phyloP scores from a whole-genome alignment of 2,113 vertebrate genomes.

The Phalacrocorax brasilianus region DNA sequence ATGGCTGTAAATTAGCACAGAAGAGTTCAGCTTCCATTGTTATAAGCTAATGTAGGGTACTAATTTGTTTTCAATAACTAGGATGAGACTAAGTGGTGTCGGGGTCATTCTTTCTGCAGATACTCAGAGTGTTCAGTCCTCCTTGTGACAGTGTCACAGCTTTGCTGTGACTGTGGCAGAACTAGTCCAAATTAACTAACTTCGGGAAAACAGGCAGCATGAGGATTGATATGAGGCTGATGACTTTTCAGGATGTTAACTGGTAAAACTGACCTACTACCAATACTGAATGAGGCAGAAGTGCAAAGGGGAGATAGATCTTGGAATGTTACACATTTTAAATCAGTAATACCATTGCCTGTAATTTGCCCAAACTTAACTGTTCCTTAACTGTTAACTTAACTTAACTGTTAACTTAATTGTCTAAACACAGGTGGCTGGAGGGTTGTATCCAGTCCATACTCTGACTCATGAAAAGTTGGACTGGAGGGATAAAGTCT shows the following conservation, averaged over 20 bases:
- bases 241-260: background rate
- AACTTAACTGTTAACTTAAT: background rate
- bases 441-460: background rate
- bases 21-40: background rate
- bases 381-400: background rate
- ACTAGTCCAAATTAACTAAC: background rate
- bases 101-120: background rate
- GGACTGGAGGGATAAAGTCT: background rate
- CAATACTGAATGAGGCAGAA: background rate
- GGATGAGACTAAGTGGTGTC: background rate
- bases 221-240: background rate
- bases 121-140: background rate
- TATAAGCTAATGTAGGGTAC: background rate
- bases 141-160: background rate
- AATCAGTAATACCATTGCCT: background rate
- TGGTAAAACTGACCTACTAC: background rate
- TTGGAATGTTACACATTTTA: background rate
- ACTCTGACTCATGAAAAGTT: background rate
- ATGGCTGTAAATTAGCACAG: background rate
- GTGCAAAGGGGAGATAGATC: background rate
- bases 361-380: background rate
- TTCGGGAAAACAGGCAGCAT: background rate
- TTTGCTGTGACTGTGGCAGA: background rate
- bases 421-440: background rate
- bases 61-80: background rate